Conservation (phyloP, 2,888 invertebrate species). For the Incurvaria masculella region DNA sequence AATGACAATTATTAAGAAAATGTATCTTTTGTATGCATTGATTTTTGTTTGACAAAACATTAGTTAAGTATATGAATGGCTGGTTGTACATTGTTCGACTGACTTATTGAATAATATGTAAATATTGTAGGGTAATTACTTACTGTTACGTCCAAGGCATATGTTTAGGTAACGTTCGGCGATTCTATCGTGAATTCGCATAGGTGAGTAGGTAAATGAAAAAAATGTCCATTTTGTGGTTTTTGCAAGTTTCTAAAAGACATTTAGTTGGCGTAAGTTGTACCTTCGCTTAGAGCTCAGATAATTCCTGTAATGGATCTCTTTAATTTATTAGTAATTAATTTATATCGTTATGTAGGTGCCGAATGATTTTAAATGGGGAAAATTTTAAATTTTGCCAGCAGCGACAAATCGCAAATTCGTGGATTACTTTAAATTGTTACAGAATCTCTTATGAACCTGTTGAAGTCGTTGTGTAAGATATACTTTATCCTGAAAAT, state of each 20-base stretch:
- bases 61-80: too few relatives aligned
- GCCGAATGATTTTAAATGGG: neutral
- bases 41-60: neutral
- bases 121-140: constrained; percentile 18
- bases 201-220: constrained; percentile 1
- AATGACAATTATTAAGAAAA: neutral
- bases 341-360: constrained; percentile 19
- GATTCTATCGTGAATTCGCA: neutral
- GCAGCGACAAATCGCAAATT: neutral
- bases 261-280: constrained; percentile 9
- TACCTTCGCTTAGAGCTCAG: constrained; percentile 15
- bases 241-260: constrained; percentile 6
- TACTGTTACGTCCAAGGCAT: constrained; percentile 12
- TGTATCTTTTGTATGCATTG: neutral
- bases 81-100: constrained; percentile 40
- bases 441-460: neutral
- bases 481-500: constrained; percentile 1
- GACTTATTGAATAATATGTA: constrained; percentile 33
- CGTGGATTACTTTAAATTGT: neutral
- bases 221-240: constrained; percentile 7
- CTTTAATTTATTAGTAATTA: constrained; percentile 26
- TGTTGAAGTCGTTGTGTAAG: neutral
- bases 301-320: constrained; percentile 28
- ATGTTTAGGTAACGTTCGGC: constrained; percentile 16
- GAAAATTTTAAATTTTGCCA: constrained; percentile 6